Percentiles rank a stretch among this genome's conserved stretches.
Evolutionary conservation across 2,888 invertebrate genomes (phyloP).

Genomic region (Adelphocoris suturalis): DNA sequence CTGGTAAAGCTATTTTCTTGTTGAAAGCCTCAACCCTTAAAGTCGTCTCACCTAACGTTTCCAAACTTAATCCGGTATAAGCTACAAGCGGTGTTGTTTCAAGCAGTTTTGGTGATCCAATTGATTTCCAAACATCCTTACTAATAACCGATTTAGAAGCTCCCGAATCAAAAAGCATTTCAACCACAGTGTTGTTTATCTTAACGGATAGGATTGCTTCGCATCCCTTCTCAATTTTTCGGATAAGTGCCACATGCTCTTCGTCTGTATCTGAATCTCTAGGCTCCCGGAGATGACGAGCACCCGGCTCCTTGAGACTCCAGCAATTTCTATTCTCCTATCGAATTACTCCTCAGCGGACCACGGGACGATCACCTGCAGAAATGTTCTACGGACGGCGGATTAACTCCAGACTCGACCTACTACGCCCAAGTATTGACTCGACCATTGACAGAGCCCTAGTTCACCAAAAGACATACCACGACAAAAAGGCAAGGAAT

Average conservation of each 20-base stretch:
- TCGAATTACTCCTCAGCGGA: slow-evolving; percentile 71
- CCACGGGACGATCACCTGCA: slow-evolving; percentile 71
- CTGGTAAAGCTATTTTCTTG: no score
- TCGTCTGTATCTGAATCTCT: no score
- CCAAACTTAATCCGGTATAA: neutral
- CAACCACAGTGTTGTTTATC: no score
- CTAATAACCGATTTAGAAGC: no score
- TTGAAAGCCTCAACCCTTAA: no score
- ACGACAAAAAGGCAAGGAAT: neutral
- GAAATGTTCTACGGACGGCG: slow-evolving; percentile 70
- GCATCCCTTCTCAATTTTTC: no score
- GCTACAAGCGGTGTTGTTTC: no score
- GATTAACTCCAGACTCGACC: slow-evolving; percentile 4
- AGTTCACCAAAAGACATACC: neutral
- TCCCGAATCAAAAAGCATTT: no score
- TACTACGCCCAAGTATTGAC: slow-evolving; percentile 62
- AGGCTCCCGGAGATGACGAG: no score
- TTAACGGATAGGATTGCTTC: no score
- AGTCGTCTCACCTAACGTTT: neutral
- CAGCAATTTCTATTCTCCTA: slow-evolving; percentile 55
- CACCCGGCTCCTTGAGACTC: neutral
- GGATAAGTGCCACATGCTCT: no score
- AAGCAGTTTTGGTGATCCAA: no score
- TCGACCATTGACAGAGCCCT: neutral
- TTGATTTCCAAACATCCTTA: neutral